Evolutionary conservation across 2,888 invertebrate species (phyloP), one percentile per base, ranked within the genome.

Genomic region (Polydrusus pterygomalis): DNA sequence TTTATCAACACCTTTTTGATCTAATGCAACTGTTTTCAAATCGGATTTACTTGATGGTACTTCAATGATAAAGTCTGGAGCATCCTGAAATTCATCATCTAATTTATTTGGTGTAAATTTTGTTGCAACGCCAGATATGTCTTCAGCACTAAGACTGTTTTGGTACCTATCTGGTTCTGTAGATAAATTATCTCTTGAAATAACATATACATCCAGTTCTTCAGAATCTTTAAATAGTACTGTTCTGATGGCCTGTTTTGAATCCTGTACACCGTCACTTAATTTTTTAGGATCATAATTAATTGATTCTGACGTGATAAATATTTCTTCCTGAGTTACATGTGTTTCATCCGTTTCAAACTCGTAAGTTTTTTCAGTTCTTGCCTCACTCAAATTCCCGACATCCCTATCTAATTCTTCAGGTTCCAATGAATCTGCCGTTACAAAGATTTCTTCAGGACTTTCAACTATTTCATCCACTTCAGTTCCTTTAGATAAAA

Each of bases 31-130:
- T 47, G 0, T 47, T 47, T 13, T 5, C 17, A n/a, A n/a, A n/a
- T 15, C 15, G 7, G 15, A 9, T 8, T 7, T 7, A 9, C 8
- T 7, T 34, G 34, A 10, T 8, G 34, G 34, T 6, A 34, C 8
- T 34, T 34, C 34, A 34, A 34, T 34, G 8, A 10, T 10, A 1
- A 17, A 17, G 15, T 54, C 30, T 0, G 13, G 25, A n/a, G 54
- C 54, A 54, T 54, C 54, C 20, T 54, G n/a, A 54, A 54, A 54
- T 25, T 54, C 30, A 10, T 54, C 54, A 30, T 54, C 30, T n/a
- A 17, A 51, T 51, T 20, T 51, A 20, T 10, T 51, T 7, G 11
- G 0, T 6, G 10, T 43, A 43, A 43, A 10, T 34, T 34, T 8
- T 25, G 25, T 25, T 25, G 5, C 1, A 25, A 25, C n/a, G n/a